Evolutionary conservation across 1,140 invertebrate species (phyloP).

Genomic region (Hycleus cichorii): DNA sequence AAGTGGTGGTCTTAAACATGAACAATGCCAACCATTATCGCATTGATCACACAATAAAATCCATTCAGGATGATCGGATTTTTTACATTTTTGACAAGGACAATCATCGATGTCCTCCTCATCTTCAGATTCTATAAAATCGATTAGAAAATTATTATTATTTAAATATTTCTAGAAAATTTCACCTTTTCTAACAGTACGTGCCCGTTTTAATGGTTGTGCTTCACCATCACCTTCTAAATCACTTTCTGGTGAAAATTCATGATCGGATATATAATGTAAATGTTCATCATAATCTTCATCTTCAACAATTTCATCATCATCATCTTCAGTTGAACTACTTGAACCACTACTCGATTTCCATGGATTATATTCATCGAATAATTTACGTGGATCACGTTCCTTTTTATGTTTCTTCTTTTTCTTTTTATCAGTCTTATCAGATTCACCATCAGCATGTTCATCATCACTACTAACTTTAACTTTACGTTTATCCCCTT

Average conservation of each 20-base stretch:
- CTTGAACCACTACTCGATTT: slow-evolving; percentile 51
- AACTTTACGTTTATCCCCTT: neutral
- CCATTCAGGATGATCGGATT: slow-evolving; percentile 90
- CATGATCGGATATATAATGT: slow-evolving; percentile 80
- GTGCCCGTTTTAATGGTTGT: slow-evolving; percentile 55
- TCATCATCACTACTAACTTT: neutral
- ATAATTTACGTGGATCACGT: slow-evolving; percentile 49
- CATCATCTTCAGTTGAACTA: slow-evolving; percentile 45
- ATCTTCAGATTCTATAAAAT: slow-evolving; percentile 37
- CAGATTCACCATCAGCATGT: neutral
- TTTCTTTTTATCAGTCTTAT: slow-evolving; percentile 1
- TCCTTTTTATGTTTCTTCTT: slow-evolving; percentile 45
- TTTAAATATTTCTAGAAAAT: neutral
- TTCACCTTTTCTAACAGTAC: slow-evolving; percentile 50
- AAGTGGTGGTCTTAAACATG: slow-evolving; percentile 82
- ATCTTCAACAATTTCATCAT: slow-evolving; percentile 50
- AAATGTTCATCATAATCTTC: slow-evolving; percentile 47
- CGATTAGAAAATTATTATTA: slow-evolving; percentile 6
- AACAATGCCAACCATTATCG: slow-evolving; percentile 91
- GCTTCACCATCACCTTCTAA: slow-evolving; percentile 49
- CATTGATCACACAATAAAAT: slow-evolving; percentile 92
- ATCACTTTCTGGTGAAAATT: slow-evolving; percentile 78
- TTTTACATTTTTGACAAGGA: slow-evolving; percentile 78
- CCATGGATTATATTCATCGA: slow-evolving; percentile 60
- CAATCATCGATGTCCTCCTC: slow-evolving; percentile 62